Percentiles rank a stretch among this genome's conserved stretches.
Conservation (phyloP, 2,113 vertebrate genomes). For the Oryzias celebensis region DNA sequence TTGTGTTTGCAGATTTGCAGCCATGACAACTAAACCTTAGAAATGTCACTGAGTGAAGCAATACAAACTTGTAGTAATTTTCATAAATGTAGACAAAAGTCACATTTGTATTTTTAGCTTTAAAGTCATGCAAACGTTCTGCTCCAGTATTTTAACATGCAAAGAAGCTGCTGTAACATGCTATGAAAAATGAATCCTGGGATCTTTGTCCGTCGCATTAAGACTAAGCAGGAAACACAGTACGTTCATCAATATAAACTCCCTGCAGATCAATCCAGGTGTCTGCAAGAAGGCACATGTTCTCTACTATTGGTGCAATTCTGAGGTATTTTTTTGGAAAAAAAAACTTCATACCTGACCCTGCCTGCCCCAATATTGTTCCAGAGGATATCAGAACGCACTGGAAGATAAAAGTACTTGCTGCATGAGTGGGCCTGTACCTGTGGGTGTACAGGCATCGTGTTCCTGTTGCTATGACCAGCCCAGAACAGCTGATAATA, state of each 20-base stretch:
- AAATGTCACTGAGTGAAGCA: not conserved
- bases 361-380: not conserved
- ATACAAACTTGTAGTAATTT: not conserved
- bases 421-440: slow-evolving; percentile 65
- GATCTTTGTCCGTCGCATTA: slow-evolving; percentile 1
- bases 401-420: not conserved
- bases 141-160: not conserved
- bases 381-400: not conserved
- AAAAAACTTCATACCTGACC: not conserved
- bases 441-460: slow-evolving; percentile 40
- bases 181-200: not conserved
- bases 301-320: not conserved
- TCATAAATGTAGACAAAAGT: too few relatives aligned
- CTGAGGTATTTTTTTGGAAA: not conserved
- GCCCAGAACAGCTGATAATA: slow-evolving; percentile 36
- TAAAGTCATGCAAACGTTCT: not conserved
- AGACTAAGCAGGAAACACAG: not conserved
- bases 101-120: not conserved
- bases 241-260: not conserved
- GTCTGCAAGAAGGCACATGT: not conserved
- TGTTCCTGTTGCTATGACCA: slow-evolving; percentile 47
- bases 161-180: not conserved
- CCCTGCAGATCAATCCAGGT: not conserved
- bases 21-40: not conserved
- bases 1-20: slow-evolving; percentile 1